These are phyloP conservation scores for Sclerodermus sp. DNA, from an alignment of 2,888 invertebrate genomes.

Conservation along the genomic window DNA sequence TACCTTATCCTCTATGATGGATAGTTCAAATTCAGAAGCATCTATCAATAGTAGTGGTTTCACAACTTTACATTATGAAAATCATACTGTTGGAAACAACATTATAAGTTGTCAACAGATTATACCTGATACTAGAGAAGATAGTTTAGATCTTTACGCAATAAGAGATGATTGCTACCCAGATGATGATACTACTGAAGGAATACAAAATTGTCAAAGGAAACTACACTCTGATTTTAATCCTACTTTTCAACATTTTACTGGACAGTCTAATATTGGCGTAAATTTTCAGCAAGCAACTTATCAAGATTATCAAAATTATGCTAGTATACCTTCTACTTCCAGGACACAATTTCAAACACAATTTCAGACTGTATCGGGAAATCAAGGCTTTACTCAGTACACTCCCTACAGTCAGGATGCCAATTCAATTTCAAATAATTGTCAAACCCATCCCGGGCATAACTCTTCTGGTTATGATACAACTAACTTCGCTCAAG, in stretches of 20 bases:
- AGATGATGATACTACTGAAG: slow-evolving; percentile 60
- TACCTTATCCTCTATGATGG: slow-evolving; percentile 33
- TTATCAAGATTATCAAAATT: slow-evolving; percentile 41
- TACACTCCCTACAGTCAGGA: slow-evolving; percentile 42
- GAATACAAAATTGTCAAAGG: slow-evolving; percentile 47
- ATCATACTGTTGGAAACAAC: slow-evolving; percentile 42
- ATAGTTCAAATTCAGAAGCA: slow-evolving; percentile 53
- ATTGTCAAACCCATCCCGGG: slow-evolving; percentile 27
- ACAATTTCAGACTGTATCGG: slow-evolving; percentile 33
- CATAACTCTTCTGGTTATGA: slow-evolving; percentile 35
- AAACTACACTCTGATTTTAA: slow-evolving; percentile 57
- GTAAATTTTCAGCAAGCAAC: slow-evolving; percentile 31
- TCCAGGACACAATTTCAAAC: slow-evolving; percentile 43
- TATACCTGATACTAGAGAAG: slow-evolving; percentile 58
- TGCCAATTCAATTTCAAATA: slow-evolving; percentile 18
- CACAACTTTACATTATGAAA: slow-evolving; percentile 70
- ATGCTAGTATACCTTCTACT: slow-evolving; percentile 44
- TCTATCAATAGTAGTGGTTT: slow-evolving; percentile 70
- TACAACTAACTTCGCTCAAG: slow-evolving; percentile 37
- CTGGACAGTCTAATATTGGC: slow-evolving; percentile 22
- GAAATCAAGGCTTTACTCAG: slow-evolving; percentile 37
- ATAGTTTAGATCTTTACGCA: slow-evolving; percentile 65
- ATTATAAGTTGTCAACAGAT: slow-evolving; percentile 46
- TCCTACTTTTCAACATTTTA: slow-evolving; percentile 50
- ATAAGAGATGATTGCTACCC: slow-evolving; percentile 66